These are phyloP conservation scores for Ceratoteleas bidentatus DNA, from an alignment of 1,140 invertebrate genomes.

Conservation along the genomic window DNA sequence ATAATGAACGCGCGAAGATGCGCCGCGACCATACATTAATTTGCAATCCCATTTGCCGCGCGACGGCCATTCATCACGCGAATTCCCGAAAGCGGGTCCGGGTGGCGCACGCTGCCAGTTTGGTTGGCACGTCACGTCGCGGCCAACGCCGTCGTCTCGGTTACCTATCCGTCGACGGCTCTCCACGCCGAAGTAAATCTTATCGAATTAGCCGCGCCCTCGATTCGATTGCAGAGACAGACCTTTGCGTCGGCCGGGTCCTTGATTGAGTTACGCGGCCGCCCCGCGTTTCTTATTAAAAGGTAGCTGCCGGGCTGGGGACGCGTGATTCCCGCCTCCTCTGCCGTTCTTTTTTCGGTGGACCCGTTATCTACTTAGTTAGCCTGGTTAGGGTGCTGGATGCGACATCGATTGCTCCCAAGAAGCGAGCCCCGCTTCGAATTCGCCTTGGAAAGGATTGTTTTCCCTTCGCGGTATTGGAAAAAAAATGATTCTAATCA, in stretches of 20 bases:
- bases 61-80: slow-evolving; percentile 34
- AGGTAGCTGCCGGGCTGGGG: slow-evolving; percentile 36
- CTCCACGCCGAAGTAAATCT: slow-evolving; percentile 73
- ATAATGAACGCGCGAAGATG: slow-evolving; percentile 25
- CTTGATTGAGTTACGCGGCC: slow-evolving; percentile 76
- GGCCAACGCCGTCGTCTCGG: slow-evolving; percentile 61
- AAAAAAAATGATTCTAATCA: too few relatives aligned
- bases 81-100: slow-evolving; percentile 32
- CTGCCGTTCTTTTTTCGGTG: too few relatives aligned
- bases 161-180: slow-evolving; percentile 54
- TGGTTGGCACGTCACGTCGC: slow-evolving; percentile 65
- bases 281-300: slow-evolving; percentile 75
- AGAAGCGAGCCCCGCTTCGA: too few relatives aligned
- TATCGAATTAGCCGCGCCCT: slow-evolving; percentile 72
- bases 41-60: slow-evolving; percentile 24
- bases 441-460: too few relatives aligned
- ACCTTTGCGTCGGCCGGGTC: slow-evolving; percentile 69
- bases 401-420: too few relatives aligned
- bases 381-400: too few relatives aligned
- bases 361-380: too few relatives aligned
- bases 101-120: slow-evolving; percentile 45
- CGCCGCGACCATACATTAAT: slow-evolving; percentile 28
- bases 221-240: slow-evolving; percentile 47
- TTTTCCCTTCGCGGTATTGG: too few relatives aligned
- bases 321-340: too few relatives aligned